Evolutionary conservation across 2,113 vertebrate species (phyloP), one percentile per base, ranked within the genome.

Genomic region (Halcyon malimbica): DNA sequence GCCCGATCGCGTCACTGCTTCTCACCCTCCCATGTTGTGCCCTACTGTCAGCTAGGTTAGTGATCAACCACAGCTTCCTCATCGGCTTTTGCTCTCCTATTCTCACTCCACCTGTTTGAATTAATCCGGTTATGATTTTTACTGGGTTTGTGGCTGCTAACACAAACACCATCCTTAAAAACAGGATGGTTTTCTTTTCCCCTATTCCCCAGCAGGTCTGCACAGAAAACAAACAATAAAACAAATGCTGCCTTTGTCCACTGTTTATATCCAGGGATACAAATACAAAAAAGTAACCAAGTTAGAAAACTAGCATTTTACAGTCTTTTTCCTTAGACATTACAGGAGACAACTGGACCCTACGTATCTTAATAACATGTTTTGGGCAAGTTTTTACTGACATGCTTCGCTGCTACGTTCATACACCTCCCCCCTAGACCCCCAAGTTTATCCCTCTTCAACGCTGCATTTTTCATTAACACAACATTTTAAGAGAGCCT

Each of bases 291-390:
- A 51, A 28, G 44, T 3, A 67, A 11, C 6, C 20, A 35, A 62
- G 16, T 7, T 26, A 73, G 13, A 67, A 76, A 63, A 73, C 10
- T 1, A 73, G 18, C n/a, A 42, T 64, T 79, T 83, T 76, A 24
- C 46, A 39, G 2, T 26, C 16, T 25, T 56, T n/a, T 46, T 54
- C 48, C 54, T 81, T 48, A 48, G 57, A 33, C 8, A 11, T 33
- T 37, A 46, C 26, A 46, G 39, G 1, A 8, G 28, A 41, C 37
- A 73, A 29, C 0, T 4, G 68, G 31, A 69, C 2, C 4, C 10
- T n/a, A 13, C 2, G 2, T 17, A 50, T 65, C 25, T 65, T n/a
- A 50, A 19, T 6, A 82, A 70, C 0, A 0, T 1, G 3, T 46
- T 33, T 62, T 7, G n/a, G 14, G 16, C 0, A 6, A 84, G 48